Percentiles rank a stretch among this genome's conserved stretches.
Conservation (phyloP, 1,140 invertebrate species). For the Scaptomyza hsui region DNA sequence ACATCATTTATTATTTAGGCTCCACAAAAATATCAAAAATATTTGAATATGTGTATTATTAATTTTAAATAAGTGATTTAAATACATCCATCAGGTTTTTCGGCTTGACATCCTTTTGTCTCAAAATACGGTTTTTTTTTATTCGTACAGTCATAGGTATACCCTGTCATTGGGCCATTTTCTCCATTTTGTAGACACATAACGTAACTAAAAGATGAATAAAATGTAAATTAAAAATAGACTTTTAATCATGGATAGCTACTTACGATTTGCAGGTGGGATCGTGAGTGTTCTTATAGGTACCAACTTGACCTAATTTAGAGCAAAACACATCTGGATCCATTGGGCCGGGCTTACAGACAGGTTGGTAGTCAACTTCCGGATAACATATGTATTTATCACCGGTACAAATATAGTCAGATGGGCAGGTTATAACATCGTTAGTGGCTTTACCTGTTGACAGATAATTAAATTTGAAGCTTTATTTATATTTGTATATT, state of each 20-base stretch:
- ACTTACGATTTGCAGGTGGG: slow-evolving; percentile 21
- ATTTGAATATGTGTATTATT: too few species aligned
- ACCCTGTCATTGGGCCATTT: neutral
- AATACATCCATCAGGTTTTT: neutral
- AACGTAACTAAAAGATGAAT: neutral
- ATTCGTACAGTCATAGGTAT: neutral
- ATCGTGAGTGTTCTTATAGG: slow-evolving; percentile 12
- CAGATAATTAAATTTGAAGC: neutral
- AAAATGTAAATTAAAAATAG: neutral
- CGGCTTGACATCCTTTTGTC: neutral
- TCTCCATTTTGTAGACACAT: neutral
- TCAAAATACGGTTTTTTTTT: slow-evolving; percentile 3
- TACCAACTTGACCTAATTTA: neutral
- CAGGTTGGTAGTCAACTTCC: slow-evolving; percentile 2
- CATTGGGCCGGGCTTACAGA: slow-evolving; percentile 10
- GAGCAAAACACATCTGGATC: neutral
- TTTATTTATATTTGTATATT: neutral
- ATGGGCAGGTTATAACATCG: slow-evolving; percentile 32
- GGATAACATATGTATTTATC: slow-evolving; percentile 53
- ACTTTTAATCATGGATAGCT: neutral
- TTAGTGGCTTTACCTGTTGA: slow-evolving; percentile 24
- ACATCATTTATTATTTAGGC: too few species aligned
- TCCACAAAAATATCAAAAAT: too few species aligned
- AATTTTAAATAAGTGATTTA: too few species aligned
- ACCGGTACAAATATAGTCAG: slow-evolving; percentile 44